Evolutionary conservation across 2,113 vertebrate genomes (phyloP).

Genomic region (Collichthys lucidus): DNA sequence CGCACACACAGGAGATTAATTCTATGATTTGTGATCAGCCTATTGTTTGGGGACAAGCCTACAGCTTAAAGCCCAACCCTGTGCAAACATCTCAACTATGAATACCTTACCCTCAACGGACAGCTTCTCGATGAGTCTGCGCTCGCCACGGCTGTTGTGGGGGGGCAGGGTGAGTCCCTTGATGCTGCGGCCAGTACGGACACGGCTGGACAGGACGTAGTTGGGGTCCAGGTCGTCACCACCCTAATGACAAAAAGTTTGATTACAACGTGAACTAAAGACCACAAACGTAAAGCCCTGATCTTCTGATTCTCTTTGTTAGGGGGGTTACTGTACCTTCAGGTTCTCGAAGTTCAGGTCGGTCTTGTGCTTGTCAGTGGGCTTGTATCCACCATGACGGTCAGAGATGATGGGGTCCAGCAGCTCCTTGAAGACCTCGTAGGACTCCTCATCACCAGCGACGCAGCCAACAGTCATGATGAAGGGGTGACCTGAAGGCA

Average conservation of each 20-base stretch:
- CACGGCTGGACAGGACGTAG: constrained; percentile 93
- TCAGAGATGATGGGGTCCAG: constrained; percentile 92
- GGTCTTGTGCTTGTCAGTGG: constrained; percentile 94
- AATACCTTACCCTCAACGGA: constrained; percentile 86
- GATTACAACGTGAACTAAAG: constrained; percentile 5
- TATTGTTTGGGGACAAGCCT: neutral
- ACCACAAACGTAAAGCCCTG: neutral
- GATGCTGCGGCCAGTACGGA: constrained; percentile 95
- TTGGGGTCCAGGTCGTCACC: constrained; percentile 93
- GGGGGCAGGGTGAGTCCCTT: constrained; percentile 93
- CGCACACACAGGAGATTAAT: neutral
- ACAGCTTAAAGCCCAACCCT: neutral
- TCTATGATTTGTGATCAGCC: too few relatives aligned
- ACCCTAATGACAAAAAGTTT: constrained; percentile 80
- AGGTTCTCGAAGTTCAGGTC: constrained; percentile 95
- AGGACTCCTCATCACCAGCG: constrained; percentile 93
- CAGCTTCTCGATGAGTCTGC: constrained; percentile 88
- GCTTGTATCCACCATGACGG: constrained; percentile 92
- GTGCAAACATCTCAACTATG: neutral
- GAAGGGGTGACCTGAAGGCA: constrained; percentile 90
- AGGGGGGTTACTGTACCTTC: constrained; percentile 84
- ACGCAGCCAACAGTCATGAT: constrained; percentile 98
- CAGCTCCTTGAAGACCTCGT: constrained; percentile 91
- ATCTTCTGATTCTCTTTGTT: too few relatives aligned
- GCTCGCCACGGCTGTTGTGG: constrained; percentile 94